Base-by-base conservation (phyloP, 2,797 vertebrate genomes). In the Enteromius viviparus region DNA sequence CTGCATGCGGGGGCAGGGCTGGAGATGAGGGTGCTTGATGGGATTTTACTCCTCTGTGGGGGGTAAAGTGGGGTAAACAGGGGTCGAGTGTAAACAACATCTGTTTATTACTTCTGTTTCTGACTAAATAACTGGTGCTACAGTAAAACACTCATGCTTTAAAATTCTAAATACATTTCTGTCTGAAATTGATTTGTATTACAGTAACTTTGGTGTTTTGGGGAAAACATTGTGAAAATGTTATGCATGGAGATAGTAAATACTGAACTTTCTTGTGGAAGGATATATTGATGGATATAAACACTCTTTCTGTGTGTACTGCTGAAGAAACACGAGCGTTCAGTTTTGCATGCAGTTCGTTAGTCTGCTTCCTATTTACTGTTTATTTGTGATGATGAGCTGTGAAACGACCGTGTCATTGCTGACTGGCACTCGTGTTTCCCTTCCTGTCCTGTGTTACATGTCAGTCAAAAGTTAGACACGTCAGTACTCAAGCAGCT, bases 351-450 rank as follows among this genome's bases (percentile, higher is more conserved):
- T 42, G 66, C 65, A 12, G 34, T 32, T 71, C 1, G 29, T 49
- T 62, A 72, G 26, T 47, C 45, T 71, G 11, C 3, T 15, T 53
- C 62, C 75, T 76, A 40, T 86, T 84, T 77, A 40, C 45, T 14
- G 21, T 81, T 83, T 86, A 78, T 83, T 86, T 83, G 45, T 53
- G 53, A 78, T 85, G 83, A 82, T 64, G 62, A 82, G 77, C 51
- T 81, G 83, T 86, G 80, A 86, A 85, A 81, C 42, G 60, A 82
- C n/a, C 23, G 6, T 80, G 76, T 78, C 68, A 21, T 34, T 78
- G 87, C 55, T 65, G 87, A 86, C 65, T 49, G 53, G 72, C 68
- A 51, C 29, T 71, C 32, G 42, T 42, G 65, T 68, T 77, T 26
- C 29, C 17, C 45, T 29, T 75, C 76, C 45, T 21, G 11, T 74